Percentiles rank a stretch among this genome's conserved stretches.
phyloP scores from a whole-genome alignment of 2,888 invertebrate genomes.

The Buathra laborator region DNA sequence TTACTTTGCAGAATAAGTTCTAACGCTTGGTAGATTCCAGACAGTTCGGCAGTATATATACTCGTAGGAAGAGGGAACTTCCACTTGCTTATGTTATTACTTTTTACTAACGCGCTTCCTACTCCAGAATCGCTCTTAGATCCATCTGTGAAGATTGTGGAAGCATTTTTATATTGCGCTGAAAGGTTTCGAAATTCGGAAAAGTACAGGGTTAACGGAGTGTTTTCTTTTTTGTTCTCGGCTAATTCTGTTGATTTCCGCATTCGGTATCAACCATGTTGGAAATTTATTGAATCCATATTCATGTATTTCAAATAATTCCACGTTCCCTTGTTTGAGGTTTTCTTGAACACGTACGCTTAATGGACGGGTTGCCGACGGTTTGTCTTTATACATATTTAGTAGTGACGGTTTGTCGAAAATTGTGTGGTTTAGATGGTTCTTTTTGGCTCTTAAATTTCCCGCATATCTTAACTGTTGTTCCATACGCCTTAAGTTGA shows the following conservation, averaged over 20 bases:
- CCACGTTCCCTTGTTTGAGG: not conserved
- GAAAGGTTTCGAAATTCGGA: not conserved
- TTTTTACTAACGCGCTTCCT: constrained; percentile 4
- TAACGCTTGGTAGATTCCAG: not conserved
- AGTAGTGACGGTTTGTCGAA: not conserved
- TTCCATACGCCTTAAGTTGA: constrained; percentile 30
- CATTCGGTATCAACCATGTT: not conserved
- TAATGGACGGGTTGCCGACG: not conserved
- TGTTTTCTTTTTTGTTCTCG: not conserved
- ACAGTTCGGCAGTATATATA: constrained; percentile 5
- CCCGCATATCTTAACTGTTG: constrained; percentile 1
- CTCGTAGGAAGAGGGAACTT: not conserved
- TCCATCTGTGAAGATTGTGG: constrained; percentile 30
- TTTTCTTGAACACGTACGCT: not conserved
- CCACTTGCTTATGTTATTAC: not conserved
- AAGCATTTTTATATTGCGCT: not conserved
- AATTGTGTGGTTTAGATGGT: not conserved
- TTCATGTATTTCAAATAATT: not conserved
- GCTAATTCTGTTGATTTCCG: not conserved
- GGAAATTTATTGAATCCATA: not conserved
- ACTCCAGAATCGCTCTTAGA: constrained; percentile 12
- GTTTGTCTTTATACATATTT: not conserved
- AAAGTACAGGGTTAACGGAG: not conserved
- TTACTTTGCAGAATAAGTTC: not conserved
- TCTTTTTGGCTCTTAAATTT: not conserved